Conservation (phyloP, 2,888 invertebrate genomes). For the Arrhopalites spinosus region DNA sequence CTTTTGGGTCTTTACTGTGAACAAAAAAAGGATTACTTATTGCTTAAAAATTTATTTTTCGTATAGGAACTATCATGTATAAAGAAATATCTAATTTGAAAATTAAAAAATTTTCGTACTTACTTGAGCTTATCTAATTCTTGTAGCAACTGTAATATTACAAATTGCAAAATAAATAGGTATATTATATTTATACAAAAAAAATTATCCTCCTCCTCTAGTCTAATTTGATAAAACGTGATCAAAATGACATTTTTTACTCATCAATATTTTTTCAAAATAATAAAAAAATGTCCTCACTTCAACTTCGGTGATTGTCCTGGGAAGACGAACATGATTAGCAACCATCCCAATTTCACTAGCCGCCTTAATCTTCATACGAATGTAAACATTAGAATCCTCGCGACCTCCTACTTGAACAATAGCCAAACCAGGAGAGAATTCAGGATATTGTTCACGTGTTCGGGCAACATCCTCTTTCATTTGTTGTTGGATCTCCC, state of each 20-base stretch:
- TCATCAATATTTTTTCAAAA: not conserved
- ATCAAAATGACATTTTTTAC: not conserved
- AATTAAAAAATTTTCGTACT: too few species aligned
- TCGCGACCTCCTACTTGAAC: conserved; percentile 95
- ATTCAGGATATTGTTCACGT: conserved; percentile 66
- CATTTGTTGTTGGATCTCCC: conserved; percentile 74
- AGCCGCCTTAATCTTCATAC: conserved; percentile 93
- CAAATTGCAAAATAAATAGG: not conserved
- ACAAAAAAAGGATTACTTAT: too few species aligned
- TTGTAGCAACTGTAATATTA: conserved; percentile 66
- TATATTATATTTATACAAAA: not conserved
- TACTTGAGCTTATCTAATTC: conserved; percentile 71
- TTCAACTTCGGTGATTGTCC: conserved; percentile 78
- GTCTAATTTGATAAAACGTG: too few species aligned
- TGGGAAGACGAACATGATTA: conserved; percentile 77
- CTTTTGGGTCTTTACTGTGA: conserved; percentile 68
- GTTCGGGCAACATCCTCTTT: conserved; percentile 69
- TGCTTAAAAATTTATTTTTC: too few species aligned
- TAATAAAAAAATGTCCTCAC: conserved; percentile 59
- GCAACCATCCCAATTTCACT: conserved; percentile 85
- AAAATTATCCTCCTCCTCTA: not conserved
- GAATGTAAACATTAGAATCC: conserved; percentile 97
- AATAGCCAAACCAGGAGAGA: conserved; percentile 81
- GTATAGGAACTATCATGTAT: too few species aligned
- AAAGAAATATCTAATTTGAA: too few species aligned